A percentile compares a stretch with the other conserved stretches of the same genome.
phyloP scores from a whole-genome alignment of 2,888 invertebrate genomes.

The Dromius quadrimaculatus region DNA sequence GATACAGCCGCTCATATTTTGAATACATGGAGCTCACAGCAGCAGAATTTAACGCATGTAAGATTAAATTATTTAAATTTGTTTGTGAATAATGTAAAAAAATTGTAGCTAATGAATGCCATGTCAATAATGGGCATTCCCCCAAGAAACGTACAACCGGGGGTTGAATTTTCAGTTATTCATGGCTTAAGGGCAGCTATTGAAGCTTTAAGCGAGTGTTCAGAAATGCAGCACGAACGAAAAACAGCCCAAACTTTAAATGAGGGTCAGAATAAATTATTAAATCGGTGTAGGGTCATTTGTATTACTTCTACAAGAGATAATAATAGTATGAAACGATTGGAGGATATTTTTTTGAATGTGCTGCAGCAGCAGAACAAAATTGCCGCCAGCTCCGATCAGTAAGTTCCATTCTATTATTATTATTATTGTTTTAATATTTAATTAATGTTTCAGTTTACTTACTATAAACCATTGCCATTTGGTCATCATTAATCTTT shows the following conservation, averaged over 20 bases:
- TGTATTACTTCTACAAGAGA: constrained; percentile 92
- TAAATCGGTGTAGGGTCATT: constrained; percentile 83
- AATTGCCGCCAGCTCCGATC: constrained; percentile 72
- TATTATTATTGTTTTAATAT: constrained; percentile 35
- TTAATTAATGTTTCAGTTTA: constrained; percentile 66
- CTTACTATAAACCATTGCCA: constrained; percentile 89
- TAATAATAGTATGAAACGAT: constrained; percentile 85
- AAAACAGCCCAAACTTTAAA: constrained; percentile 67
- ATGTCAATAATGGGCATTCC: constrained; percentile 87
- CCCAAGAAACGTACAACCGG: constrained; percentile 71
- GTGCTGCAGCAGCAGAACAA: constrained; percentile 87
- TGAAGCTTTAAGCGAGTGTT: constrained; percentile 85
- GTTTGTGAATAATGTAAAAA: constrained; percentile 33
- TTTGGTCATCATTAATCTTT: constrained; percentile 89
- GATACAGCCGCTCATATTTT: constrained; percentile 87
- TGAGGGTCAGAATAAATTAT: constrained; percentile 64
- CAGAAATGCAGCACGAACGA: constrained; percentile 78
- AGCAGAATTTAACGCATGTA: constrained; percentile 90
- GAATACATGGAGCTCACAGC: constrained; percentile 85
- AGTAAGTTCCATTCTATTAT: constrained; percentile 65
- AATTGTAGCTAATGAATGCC: constrained; percentile 81
- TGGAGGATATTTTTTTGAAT: constrained; percentile 89
- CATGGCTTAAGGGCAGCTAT: constrained; percentile 89
- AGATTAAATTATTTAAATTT: constrained; percentile 62
- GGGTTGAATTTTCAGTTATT: constrained; percentile 78